Evolutionary conservation across 2,888 invertebrate species (phyloP), one percentile per base, ranked within the genome.

Genomic region (Archips xylosteana): DNA sequence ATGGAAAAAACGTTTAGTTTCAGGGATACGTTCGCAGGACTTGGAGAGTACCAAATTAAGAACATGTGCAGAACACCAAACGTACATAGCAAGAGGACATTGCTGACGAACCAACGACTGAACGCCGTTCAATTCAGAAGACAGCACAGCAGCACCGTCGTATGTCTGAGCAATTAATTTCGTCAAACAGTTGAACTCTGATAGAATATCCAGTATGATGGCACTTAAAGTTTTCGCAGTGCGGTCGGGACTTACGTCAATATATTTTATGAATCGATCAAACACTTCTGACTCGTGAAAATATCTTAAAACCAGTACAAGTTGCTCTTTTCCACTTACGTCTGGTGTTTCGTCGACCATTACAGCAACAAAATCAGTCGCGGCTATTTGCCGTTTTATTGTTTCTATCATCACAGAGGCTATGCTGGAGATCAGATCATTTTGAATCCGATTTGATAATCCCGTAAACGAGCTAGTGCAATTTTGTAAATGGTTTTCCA

Each of bases 161-260:
- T 85, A 85, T 34, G 80, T 83, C 78, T 85, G 84, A 10, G 81
- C 82, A 42, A 85, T 71, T 63, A 85, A 76, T 80, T 85, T 84
- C 15, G 77, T 49, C 59, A 71, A 67, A 69, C 80, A 76, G 42
- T 80, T 67, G 51, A 78, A 80, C 45, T 81, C 75, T 63, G 77
- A 59, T 54, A 82, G 62, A 68, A 77, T 75, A 15, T 76, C 64
- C 63, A 66, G 68, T 36, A 83, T 74, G 60, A 81, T 67, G 15
- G 64, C 67, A 71, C 69, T 79, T 64, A 85, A 71, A 8, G 76
- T 78, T 54, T 75, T 73, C 9, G 82, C 80, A 8, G 77, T 76
- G 51, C 80, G 74, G 69, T 81, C 80, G 15, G 75, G 72, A 77
- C 81, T 82, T 12, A 83, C 82, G 71, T 85, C 79, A 63, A 76